phyloP scores from a whole-genome alignment of 2,797 vertebrate genomes.

The Tiaroga cobitis region DNA sequence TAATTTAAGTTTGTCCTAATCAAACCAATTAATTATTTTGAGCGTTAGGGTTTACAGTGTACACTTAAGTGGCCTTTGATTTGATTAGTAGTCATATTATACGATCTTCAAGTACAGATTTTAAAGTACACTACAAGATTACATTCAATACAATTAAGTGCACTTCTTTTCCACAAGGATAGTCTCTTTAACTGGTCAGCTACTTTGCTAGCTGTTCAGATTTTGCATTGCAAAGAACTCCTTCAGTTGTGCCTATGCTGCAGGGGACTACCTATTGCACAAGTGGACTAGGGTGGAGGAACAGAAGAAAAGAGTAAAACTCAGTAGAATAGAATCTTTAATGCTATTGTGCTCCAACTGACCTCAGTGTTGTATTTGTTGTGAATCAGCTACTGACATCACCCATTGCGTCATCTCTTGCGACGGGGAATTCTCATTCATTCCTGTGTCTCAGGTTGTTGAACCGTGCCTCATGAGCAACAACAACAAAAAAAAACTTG shows the following conservation, averaged over 20 bases:
- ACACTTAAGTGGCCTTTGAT: background rate
- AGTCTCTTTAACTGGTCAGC: background rate
- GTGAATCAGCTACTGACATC: constrained; percentile 15
- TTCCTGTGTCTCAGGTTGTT: background rate
- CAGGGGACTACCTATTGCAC: background rate
- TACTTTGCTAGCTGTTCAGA: background rate
- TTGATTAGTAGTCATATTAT: background rate
- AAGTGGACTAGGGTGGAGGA: constrained; percentile 10
- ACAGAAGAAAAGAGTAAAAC: background rate
- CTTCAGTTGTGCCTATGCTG: background rate
- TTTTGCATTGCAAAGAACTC: background rate
- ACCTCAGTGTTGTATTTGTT: background rate
- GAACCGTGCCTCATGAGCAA: constrained; percentile 33
- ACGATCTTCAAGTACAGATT: background rate
- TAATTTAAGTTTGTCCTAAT: too few relatives aligned
- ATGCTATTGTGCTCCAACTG: background rate
- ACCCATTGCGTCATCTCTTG: constrained; percentile 7
- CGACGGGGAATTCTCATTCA: constrained; percentile 16
- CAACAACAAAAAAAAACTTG: constrained; percentile 4
- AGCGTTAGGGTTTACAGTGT: too few relatives aligned
- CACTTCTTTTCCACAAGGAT: background rate
- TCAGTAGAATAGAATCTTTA: background rate
- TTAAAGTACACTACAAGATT: background rate
- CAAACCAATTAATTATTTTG: too few relatives aligned
- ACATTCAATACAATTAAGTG: background rate